Conservation (phyloP, 2,888 invertebrate genomes). For the Synanthedon andrenaeformis region DNA sequence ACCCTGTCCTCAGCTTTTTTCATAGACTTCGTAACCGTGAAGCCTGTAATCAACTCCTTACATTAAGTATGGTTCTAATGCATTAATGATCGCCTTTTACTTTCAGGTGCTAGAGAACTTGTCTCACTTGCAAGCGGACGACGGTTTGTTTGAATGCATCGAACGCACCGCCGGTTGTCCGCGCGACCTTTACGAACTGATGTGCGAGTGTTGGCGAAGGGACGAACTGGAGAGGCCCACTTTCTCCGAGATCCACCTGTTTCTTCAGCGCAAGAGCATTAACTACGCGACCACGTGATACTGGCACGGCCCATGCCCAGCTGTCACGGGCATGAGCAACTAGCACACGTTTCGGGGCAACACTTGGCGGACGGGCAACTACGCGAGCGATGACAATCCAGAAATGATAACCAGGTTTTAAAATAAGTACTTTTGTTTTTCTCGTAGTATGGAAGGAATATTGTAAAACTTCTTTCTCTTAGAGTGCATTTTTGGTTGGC, state of each 20-base stretch:
- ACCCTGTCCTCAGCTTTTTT: no score
- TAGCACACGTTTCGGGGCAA: conserved; percentile 10
- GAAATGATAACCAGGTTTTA: conserved; percentile 19
- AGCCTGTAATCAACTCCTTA: no score
- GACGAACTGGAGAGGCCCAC: conserved; percentile 80
- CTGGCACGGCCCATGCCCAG: conserved; percentile 18
- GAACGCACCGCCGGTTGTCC: conserved; percentile 78
- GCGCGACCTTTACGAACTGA: conserved; percentile 86
- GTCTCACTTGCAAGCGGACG: conserved; percentile 75
- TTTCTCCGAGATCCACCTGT: conserved; percentile 85
- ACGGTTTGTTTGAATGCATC: conserved; percentile 72
- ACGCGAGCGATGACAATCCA: neutral
- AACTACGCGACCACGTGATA: conserved; percentile 39
- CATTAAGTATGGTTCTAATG: no score
- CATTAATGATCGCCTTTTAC: no score
- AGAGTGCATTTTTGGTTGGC: no score
- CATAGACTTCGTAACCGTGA: no score
- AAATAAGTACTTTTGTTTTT: neutral
- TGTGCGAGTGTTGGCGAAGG: conserved; percentile 88
- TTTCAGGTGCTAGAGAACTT: conserved; percentile 82
- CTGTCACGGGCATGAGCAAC: conserved; percentile 1
- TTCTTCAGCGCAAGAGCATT: conserved; percentile 73
- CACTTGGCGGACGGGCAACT: conserved; percentile 5
- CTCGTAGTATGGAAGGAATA: no score
- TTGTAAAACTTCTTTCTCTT: no score